A percentile compares a stretch with the other conserved stretches of the same genome.
phyloP scores from a whole-genome alignment of 1,140 invertebrate genomes.

The Venturia canescens region DNA sequence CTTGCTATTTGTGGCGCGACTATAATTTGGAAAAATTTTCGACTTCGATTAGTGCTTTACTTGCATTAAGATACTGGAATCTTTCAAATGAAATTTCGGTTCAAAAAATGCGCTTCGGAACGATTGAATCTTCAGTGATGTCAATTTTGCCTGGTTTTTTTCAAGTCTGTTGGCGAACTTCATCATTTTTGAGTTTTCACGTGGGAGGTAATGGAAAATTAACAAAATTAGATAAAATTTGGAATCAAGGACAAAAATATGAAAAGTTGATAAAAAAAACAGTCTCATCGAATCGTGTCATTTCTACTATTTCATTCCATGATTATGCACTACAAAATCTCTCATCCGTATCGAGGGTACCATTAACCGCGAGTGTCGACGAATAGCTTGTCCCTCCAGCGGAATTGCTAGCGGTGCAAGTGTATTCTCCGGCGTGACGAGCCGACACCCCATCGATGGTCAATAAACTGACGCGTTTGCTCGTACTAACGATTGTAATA shows the following conservation, averaged over 20 bases:
- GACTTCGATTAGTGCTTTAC: conserved; percentile 54
- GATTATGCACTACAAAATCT: no score
- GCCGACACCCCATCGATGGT: conserved; percentile 81
- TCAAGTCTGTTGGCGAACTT: no score
- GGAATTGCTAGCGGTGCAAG: conserved; percentile 82
- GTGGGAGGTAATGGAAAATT: no score
- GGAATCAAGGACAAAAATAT: no score
- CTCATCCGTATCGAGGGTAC: conserved; percentile 66
- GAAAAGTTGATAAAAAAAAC: no score
- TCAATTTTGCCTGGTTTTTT: neutral
- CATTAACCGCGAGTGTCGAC: conserved; percentile 82
- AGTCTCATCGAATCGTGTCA: no score
- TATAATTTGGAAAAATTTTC: conserved; percentile 71
- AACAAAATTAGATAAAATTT: no score
- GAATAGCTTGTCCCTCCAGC: conserved; percentile 83
- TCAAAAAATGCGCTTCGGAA: conserved; percentile 25
- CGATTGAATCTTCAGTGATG: neutral
- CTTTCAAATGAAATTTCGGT: neutral
- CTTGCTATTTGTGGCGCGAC: conserved; percentile 82
- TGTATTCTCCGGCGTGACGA: conserved; percentile 81
- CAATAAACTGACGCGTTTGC: conserved; percentile 76
- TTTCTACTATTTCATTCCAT: no score
- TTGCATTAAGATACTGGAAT: conserved; percentile 50
- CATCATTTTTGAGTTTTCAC: no score
- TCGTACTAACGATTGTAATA: conserved; percentile 72